Base-by-base conservation (phyloP, 2,113 vertebrate genomes). In the Ceyx melanurus region DNA sequence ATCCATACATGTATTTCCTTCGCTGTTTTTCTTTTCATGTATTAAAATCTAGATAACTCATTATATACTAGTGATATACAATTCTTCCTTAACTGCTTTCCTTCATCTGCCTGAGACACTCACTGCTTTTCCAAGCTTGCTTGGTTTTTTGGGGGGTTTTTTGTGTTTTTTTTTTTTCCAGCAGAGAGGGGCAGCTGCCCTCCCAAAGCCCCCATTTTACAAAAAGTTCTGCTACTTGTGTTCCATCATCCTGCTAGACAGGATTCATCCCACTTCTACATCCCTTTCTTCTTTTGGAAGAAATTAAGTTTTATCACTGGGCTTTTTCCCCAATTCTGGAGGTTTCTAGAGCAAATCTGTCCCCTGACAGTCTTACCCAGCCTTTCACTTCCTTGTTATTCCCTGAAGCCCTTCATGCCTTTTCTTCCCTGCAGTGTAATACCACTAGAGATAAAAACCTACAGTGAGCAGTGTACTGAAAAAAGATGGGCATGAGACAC, bases 391-490 rank as follows among this genome's bases (percentile, higher is more conserved):
- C 51, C 78, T 57, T 65, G 13, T 33, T 61, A 17, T 19, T 42
- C 43, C 46, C n/a, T 46, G 56, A 51, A 88, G 61, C n/a, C 26
- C 20, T 33, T 5, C 26, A 10, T 54, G 16, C n/a, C 15, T 58
- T 74, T 74, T 57, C 22, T 48, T 76, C 35, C 51, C 37, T 60
- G 26, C 23, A 0, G 0, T 42, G 76, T 40, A 65, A 66, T 35
- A 51, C 18, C 21, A 18, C 43, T 43, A 23, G 45, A 80, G 54
- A 51, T 13, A 60, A 82, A 88, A 82, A 26, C 21, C 12, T 13
- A 2, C 0, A 0, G 21, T 33, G 35, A 77, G 35, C 57, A 78
- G 54, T 0, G 0, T 45, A 73, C 29, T 35, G 37, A 56, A 29
- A 82, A 74, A 50, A 89, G 75, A 42, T 25, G 31, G 40, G 33